Evolutionary conservation across 1,140 invertebrate genomes (phyloP).

Genomic region (Triops cancriformis): DNA sequence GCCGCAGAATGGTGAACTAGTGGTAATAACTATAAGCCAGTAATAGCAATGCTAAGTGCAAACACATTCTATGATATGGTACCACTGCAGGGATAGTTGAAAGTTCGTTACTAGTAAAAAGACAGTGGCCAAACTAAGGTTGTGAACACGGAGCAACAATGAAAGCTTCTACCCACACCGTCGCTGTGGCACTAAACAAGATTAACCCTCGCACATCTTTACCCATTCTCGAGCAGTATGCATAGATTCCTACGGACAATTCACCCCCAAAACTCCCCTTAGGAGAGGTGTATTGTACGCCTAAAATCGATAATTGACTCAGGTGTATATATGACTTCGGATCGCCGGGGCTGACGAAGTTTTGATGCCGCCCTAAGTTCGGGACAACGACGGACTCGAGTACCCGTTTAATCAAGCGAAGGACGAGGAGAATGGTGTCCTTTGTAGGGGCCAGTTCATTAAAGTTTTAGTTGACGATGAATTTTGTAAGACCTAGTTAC

Average conservation of each 20-base stretch:
- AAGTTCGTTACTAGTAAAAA: no score
- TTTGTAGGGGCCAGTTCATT: no score
- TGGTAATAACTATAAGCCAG: no score
- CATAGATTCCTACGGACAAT: not conserved
- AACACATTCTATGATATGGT: no score
- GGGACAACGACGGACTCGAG: not conserved
- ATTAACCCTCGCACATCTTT: not conserved
- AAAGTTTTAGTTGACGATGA: no score
- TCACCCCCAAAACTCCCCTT: not conserved
- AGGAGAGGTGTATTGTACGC: not conserved
- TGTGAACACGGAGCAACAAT: not conserved
- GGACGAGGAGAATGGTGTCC: no score
- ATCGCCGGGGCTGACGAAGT: not conserved
- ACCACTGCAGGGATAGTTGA: no score
- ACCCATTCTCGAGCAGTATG: not conserved
- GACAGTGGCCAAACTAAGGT: no score
- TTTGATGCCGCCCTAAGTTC: not conserved
- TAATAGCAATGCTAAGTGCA: no score
- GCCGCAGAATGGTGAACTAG: not conserved
- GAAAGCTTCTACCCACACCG: not conserved
- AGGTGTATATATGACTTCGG: not conserved
- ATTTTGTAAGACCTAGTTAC: no score
- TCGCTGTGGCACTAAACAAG: not conserved
- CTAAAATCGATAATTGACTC: constrained; percentile 11
- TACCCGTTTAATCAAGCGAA: no score